Evolutionary conservation across 64 coral and sea anemone species (phyloP), one percentile per base, ranked within the genome.

Genomic region (Acropora tenuis): DNA sequence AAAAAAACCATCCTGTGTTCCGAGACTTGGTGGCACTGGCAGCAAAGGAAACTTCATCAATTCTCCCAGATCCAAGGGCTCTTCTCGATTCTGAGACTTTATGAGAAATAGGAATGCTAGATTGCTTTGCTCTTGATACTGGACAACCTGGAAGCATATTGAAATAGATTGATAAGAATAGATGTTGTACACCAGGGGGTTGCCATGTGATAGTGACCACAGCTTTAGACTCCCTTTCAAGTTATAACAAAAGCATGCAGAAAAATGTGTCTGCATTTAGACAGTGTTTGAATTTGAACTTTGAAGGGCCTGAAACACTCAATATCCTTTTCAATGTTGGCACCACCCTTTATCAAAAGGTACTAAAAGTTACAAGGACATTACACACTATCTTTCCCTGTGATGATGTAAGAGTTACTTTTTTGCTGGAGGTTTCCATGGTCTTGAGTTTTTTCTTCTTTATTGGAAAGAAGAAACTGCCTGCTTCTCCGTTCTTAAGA

Each of bases 41-140:
- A 69, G n/a, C 12, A 90, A 74, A 17, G 78, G 78, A 48, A 53
- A 91, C 89, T 73, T 91, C 79, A 91, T 84, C 11, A 91, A 30
- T 40, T 91, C 80, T 4, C 47, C 46, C 50, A 91, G 45, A 48
- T 91, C 80, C 1, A 91, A 13, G 5, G 79, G 89, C 65, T 91
- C 89, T 30, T 84, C 67, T 13, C 30, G 8, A 4, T 77, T 47
- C 80, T 92, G 90, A 66, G 90, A 92, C 79, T 92, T 92, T 1
- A 92, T 50, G 40, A 92, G 80, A 4, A 92, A 60, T 5, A 92
- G 79, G 61, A 84, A 92, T 16, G 88, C 78, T 16, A 80, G 78
- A 53, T 80, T 52, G 43, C 82, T 86, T 86, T 86, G 82, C 59
- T 86, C 82, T 40, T 52, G 82, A 46, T 86, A 86, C 60, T 68